These are phyloP conservation scores for Trematocara nigrifrons DNA, from an alignment of 2,113 vertebrate species.

Conservation along the genomic window DNA sequence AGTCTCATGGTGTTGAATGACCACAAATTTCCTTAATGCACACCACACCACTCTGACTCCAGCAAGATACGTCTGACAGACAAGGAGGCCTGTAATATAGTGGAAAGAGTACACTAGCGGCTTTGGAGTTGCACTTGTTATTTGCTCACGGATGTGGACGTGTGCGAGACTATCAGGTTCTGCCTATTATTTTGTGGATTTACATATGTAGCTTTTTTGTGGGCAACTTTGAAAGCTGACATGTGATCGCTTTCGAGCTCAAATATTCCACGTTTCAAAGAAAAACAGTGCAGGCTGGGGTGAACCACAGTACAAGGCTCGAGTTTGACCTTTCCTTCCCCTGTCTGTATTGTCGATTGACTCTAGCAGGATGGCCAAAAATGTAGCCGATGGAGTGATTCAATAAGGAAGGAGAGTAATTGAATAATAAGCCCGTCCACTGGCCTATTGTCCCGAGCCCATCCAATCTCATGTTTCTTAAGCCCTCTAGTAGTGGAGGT, in stretches of 20 bases:
- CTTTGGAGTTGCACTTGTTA: not conserved
- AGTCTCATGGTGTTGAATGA: not conserved
- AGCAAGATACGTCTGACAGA: not conserved
- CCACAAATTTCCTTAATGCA: not conserved
- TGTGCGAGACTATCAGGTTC: not conserved
- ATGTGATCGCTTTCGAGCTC: not conserved
- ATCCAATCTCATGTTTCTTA: slow-evolving; percentile 46
- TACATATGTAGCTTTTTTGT: not conserved
- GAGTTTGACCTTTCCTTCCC: slow-evolving; percentile 12
- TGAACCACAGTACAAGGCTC: slow-evolving; percentile 11
- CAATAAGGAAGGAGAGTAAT: slow-evolving; percentile 65
- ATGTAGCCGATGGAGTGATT: slow-evolving; percentile 39
- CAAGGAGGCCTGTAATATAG: not conserved
- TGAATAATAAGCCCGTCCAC: slow-evolving; percentile 51
- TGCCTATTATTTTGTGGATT: not conserved
- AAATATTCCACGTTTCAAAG: not conserved
- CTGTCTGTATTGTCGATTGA: slow-evolving; percentile 10
- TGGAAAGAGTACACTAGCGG: not conserved
- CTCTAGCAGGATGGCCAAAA: slow-evolving; percentile 7
- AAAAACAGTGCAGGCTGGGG: not conserved
- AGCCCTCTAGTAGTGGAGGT: not conserved
- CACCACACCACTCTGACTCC: not conserved
- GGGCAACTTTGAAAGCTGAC: not conserved
- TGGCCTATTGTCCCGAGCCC: slow-evolving; percentile 35
- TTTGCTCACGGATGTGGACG: not conserved